These are phyloP conservation scores for Azorinus chamasolen DNA, from an alignment of 2,888 invertebrate genomes.

Conservation along the genomic window DNA sequence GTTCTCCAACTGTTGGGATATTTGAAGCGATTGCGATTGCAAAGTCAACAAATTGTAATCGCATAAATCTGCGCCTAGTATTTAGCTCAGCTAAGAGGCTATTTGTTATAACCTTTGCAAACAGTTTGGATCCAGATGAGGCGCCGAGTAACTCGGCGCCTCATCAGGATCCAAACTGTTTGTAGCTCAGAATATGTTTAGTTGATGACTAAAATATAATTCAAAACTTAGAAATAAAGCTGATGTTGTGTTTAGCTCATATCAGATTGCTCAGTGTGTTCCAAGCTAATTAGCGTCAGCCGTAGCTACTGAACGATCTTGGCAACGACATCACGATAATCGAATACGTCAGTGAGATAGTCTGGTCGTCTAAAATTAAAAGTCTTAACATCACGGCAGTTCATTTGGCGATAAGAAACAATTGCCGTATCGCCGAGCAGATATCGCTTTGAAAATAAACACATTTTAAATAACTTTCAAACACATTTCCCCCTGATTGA, in stretches of 20 bases:
- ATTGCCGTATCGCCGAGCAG: slow-evolving; percentile 44
- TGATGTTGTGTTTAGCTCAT: too few relatives aligned
- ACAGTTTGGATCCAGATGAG: too few relatives aligned
- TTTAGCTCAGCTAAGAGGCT: too few relatives aligned
- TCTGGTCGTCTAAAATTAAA: slow-evolving; percentile 57
- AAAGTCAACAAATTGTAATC: slow-evolving; percentile 52
- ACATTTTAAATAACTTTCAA: slow-evolving; percentile 70
- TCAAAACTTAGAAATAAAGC: too few relatives aligned
- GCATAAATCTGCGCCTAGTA: slow-evolving; percentile 57
- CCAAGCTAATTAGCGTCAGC: too few relatives aligned
- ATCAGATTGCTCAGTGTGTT: too few relatives aligned
- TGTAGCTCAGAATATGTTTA: too few relatives aligned
- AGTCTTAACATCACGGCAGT: slow-evolving; percentile 56
- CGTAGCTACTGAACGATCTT: slow-evolving; percentile 37
- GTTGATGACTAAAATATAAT: too few relatives aligned
- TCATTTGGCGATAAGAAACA: slow-evolving; percentile 60
- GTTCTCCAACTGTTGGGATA: slow-evolving; percentile 19
- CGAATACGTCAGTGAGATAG: slow-evolving; percentile 29
- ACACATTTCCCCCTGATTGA: slow-evolving; percentile 66
- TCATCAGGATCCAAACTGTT: too few relatives aligned
- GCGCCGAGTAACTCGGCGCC: too few relatives aligned
- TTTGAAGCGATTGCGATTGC: slow-evolving; percentile 46
- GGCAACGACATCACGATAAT: slow-evolving; percentile 39
- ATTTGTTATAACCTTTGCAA: too few relatives aligned
- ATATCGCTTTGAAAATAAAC: slow-evolving; percentile 68